Conservation (phyloP, 1,140 invertebrate genomes). For the Psilanteris sp. region DNA sequence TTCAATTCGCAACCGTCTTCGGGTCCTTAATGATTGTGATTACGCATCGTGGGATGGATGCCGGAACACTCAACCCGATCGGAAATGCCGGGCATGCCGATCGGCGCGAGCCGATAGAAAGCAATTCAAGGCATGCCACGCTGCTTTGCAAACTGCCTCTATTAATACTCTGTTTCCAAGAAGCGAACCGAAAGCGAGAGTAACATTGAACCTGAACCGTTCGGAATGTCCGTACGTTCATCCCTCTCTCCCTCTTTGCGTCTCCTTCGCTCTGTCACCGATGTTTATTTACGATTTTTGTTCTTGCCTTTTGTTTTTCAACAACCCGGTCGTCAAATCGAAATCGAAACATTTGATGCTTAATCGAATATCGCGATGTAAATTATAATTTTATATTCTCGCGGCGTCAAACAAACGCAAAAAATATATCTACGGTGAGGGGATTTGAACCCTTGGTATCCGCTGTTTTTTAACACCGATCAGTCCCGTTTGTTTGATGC, state of each 20-base stretch:
- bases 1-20: slow-evolving; percentile 28
- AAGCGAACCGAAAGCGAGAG: slow-evolving; percentile 68
- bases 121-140: slow-evolving; percentile 49
- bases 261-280: not conserved
- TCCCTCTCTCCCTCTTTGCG: slow-evolving; percentile 19
- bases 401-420: too few relatives aligned
- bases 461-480: too few relatives aligned
- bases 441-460: too few relatives aligned
- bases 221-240: slow-evolving; percentile 57
- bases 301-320: slow-evolving; percentile 14
- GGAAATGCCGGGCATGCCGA: slow-evolving; percentile 57
- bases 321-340: too few relatives aligned
- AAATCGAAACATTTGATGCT: too few relatives aligned
- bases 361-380: too few relatives aligned
- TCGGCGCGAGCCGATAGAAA: slow-evolving; percentile 58
- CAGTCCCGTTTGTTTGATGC: too few relatives aligned
- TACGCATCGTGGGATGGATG: slow-evolving; percentile 45
- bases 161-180: slow-evolving; percentile 64
- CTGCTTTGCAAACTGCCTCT: slow-evolving; percentile 56
- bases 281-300: slow-evolving; percentile 1
- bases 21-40: slow-evolving; percentile 42
- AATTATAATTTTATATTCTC: too few relatives aligned
- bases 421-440: too few relatives aligned
- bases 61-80: slow-evolving; percentile 40
- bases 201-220: slow-evolving; percentile 70